Percentiles rank a stretch among this genome's conserved stretches.
phyloP scores from a whole-genome alignment of 2,888 invertebrate genomes.

The Onthophagus sagittarius region DNA sequence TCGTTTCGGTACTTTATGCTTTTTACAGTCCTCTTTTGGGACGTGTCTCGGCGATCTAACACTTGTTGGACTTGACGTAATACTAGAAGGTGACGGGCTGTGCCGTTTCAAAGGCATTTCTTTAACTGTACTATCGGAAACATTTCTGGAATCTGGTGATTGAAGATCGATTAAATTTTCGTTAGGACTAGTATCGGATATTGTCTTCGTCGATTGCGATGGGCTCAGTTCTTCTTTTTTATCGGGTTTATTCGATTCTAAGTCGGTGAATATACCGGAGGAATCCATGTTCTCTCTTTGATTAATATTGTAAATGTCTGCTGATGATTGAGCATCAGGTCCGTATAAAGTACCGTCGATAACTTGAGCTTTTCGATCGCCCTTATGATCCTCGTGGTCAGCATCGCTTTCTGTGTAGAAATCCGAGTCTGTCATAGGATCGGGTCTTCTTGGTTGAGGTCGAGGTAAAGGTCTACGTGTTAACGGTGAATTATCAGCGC shows the following conservation, averaged over 20 bases:
- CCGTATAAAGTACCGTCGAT: conserved; percentile 89
- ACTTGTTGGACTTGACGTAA: conserved; percentile 40
- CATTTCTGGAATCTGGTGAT: conserved; percentile 24
- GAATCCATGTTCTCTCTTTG: conserved; percentile 81
- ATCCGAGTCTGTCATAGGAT: conserved; percentile 89
- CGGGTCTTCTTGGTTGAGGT: conserved; percentile 57
- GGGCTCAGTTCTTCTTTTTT: conserved; percentile 46
- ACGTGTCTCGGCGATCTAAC: conserved; percentile 38
- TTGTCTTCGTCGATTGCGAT: conserved; percentile 58
- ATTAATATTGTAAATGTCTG: conserved; percentile 52
- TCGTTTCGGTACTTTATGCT: conserved; percentile 74
- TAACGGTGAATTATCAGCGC: conserved; percentile 69
- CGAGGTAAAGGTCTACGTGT: conserved; percentile 51
- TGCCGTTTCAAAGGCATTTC: conserved; percentile 36
- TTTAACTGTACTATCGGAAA: conserved; percentile 26
- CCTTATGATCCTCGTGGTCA: conserved; percentile 68
- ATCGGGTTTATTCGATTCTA: conserved; percentile 62
- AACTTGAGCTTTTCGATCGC: conserved; percentile 74
- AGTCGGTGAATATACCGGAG: conserved; percentile 83
- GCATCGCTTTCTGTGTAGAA: conserved; percentile 89
- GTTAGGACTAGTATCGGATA: conserved; percentile 54
- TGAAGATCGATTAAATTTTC: conserved; percentile 27
- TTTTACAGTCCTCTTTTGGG: conserved; percentile 59
- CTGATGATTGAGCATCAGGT: conserved; percentile 53
- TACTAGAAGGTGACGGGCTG: conserved; percentile 38